phyloP scores from a whole-genome alignment of 2,113 vertebrate genomes.

The Sakesphorus luctuosus region DNA sequence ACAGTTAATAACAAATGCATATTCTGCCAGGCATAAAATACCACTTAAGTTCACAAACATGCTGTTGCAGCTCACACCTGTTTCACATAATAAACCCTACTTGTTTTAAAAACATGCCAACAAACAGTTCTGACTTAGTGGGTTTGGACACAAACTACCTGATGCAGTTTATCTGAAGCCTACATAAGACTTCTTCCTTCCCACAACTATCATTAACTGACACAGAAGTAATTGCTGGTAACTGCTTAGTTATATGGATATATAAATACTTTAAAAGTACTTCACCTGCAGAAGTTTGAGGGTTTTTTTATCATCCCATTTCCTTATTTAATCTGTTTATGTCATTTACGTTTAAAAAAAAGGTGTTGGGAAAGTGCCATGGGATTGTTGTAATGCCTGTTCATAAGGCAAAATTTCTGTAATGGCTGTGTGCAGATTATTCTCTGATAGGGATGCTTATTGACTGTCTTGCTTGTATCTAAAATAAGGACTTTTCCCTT shows the following conservation, averaged over 20 bases:
- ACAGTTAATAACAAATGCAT: neutral
- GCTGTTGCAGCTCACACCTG: neutral
- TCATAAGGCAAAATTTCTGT: neutral
- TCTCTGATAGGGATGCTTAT: constrained; percentile 20
- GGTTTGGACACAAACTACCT: neutral
- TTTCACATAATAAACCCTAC: neutral
- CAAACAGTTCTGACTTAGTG: neutral
- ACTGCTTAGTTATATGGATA: neutral
- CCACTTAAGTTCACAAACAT: neutral
- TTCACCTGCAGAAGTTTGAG: neutral
- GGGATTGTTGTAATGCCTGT: neutral
- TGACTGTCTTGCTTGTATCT: neutral
- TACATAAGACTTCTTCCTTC: neutral
- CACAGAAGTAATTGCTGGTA: neutral
- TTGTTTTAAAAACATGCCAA: neutral
- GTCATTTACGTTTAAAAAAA: neutral
- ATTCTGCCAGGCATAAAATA: neutral
- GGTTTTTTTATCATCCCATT: neutral
- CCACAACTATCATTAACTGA: neutral
- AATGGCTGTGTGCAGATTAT: neutral
- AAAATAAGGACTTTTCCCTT: neutral
- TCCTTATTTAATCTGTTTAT: constrained; percentile 5
- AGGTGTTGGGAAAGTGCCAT: neutral
- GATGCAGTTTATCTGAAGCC: neutral
- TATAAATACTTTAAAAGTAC: neutral